A percentile compares a stretch with the other conserved stretches of the same genome.
Evolutionary conservation across 2,888 invertebrate species (phyloP).

Genomic region (Aphidius colemani): DNA sequence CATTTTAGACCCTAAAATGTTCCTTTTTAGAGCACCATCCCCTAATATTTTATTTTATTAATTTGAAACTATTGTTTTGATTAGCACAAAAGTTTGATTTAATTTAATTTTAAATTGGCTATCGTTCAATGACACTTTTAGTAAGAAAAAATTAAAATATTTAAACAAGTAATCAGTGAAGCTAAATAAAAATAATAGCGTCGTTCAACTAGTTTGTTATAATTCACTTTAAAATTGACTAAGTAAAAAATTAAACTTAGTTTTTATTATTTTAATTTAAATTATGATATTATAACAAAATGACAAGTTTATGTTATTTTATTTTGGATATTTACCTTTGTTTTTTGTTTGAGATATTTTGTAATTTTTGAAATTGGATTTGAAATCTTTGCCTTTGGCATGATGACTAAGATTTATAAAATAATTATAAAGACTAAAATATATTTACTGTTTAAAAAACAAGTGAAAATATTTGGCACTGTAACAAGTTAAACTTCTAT

Average conservation of each 20-base stretch:
- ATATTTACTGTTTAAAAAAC: not conserved
- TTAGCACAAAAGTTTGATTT: too few species aligned
- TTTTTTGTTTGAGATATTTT: constrained; percentile 60
- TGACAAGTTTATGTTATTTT: constrained; percentile 1
- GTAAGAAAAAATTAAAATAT: too few species aligned
- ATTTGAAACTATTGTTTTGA: too few species aligned
- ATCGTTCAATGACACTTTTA: too few species aligned
- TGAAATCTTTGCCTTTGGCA: constrained; percentile 59
- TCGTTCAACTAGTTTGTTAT: not conserved
- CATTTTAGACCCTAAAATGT: too few species aligned
- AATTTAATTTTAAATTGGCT: too few species aligned
- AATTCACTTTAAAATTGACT: not conserved
- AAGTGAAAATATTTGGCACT: not conserved
- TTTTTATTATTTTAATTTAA: not conserved
- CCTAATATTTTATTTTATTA: too few species aligned
- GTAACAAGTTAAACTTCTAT: too few species aligned
- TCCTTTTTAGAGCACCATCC: too few species aligned
- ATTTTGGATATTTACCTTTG: constrained; percentile 59
- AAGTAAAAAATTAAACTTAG: not conserved
- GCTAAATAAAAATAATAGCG: too few species aligned
- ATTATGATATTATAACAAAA: not conserved
- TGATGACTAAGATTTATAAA: constrained; percentile 39
- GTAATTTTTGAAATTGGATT: constrained; percentile 58
- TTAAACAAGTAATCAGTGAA: too few species aligned
- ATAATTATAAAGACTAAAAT: not conserved